Base-by-base conservation (phyloP, 1,140 invertebrate species). In the Aphelenchoides fujianensis region DNA sequence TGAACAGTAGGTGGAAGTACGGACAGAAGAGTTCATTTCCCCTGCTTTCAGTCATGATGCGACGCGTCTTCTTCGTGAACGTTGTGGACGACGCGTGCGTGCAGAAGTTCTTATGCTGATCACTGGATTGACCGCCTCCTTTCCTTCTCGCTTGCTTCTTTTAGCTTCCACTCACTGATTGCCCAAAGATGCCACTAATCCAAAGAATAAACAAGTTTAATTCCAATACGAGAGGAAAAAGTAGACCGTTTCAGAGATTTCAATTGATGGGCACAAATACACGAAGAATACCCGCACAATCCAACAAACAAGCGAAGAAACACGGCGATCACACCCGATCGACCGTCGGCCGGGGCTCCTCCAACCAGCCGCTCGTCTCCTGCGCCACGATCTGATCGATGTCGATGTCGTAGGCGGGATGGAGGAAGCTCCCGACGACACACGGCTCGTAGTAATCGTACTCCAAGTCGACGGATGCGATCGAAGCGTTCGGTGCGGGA, bases 371-470 rank as follows among this genome's bases (percentile, higher is more conserved):
- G 31, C 28, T 66, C 30, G 63, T 66, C 32, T 66, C 63, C 34
- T 32, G 16, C 30, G 16, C 32, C 23, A 66, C 32, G 19, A 66
- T 66, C 12, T 35, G 9, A 32, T 66, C 63, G 63, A 66, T 66
- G 3, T 66, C 63, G 1, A 66, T 66, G 12, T 66, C 63, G 16
- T 34, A 12, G 36, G 36, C 9, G 12, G 63, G 63, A 23, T 30
- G 16, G 16, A 66, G n/a, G 12, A 66, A 66, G 23, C 28, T 34
- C 7, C 63, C 63, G 12, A 48, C 36, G 12, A 66, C 36, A 3
- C 28, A n/a, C 32, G 63, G 63, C 16, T 66, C 63, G 31, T 66
- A 66, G 3, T 66, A 66, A 36, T 66, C 63, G 28, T 66, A 66
- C 53, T 66, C 63, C 32, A 66, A 35, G 1, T 66, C 63, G 27